These are phyloP conservation scores for Oligia strigilis DNA, from an alignment of 2,888 invertebrate genomes.

Conservation along the genomic window DNA sequence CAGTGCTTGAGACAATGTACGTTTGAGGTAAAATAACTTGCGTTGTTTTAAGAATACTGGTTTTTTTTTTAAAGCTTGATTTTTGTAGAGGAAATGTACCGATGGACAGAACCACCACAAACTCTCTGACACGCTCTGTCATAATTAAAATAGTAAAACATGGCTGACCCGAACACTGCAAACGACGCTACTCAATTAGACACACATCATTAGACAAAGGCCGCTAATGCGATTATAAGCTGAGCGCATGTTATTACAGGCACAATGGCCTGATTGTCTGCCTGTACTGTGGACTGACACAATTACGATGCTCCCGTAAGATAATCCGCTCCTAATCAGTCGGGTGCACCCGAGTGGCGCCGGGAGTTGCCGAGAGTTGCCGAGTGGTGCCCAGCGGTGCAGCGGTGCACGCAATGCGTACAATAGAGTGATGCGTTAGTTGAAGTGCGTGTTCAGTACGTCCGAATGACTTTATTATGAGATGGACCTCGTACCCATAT, in stretches of 20 bases:
- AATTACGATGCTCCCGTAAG: constrained; percentile 63
- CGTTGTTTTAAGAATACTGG: background rate
- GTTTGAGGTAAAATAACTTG: background rate
- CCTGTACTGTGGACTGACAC: constrained; percentile 49
- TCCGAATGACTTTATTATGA: constrained; percentile 13
- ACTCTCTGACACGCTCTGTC: background rate
- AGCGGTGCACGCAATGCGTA: constrained; percentile 34
- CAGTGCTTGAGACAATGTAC: background rate
- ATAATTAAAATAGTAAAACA: constrained; percentile 22
- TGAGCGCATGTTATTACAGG: constrained; percentile 47
- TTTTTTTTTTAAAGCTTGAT: no score
- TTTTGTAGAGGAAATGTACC: background rate
- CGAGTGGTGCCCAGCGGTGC: constrained; percentile 8
- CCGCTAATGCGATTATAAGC: constrained; percentile 59
- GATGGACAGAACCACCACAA: background rate
- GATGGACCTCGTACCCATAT: background rate
- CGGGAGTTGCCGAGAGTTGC: constrained; percentile 17
- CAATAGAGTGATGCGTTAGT: background rate
- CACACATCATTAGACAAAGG: constrained; percentile 56
- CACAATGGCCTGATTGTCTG: constrained; percentile 55
- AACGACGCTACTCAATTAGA: constrained; percentile 48
- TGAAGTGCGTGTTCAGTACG: constrained; percentile 30
- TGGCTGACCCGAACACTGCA: constrained; percentile 6
- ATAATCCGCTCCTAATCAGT: constrained; percentile 62
- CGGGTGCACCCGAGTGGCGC: constrained; percentile 36